Conservation (phyloP, 2,113 vertebrate genomes). For the Pavo muticus region DNA sequence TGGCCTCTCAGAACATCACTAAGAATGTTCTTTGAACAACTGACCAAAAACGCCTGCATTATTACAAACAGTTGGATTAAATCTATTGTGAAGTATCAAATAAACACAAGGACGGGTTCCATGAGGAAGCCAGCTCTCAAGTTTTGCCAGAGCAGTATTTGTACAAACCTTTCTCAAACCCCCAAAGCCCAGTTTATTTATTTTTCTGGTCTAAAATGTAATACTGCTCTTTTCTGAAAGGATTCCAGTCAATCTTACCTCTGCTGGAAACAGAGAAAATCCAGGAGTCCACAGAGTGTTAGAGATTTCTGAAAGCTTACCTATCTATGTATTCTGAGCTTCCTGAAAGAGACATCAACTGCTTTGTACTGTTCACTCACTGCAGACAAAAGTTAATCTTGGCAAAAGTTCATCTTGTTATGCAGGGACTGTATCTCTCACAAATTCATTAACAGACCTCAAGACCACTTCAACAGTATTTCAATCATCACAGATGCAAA, state of each 20-base stretch:
- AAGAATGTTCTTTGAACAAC: background rate
- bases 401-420: background rate
- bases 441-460: background rate
- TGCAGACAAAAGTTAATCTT: too few relatives aligned
- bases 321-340: background rate
- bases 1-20: background rate
- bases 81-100: background rate
- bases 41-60: background rate
- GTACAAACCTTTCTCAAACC: background rate
- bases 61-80: background rate
- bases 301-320: background rate
- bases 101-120: background rate
- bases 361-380: background rate
- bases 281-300: background rate
- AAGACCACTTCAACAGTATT: background rate
- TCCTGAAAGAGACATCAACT: background rate
- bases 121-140: background rate
- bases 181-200: background rate
- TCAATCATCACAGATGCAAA: background rate
- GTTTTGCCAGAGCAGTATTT: background rate
- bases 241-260: background rate
- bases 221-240: fast-evolving
- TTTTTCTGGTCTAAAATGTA: background rate
- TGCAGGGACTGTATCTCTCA: background rate
- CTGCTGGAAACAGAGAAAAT: background rate